phyloP scores from a whole-genome alignment of 2,797 vertebrate genomes.

The Echeneis naucrates region DNA sequence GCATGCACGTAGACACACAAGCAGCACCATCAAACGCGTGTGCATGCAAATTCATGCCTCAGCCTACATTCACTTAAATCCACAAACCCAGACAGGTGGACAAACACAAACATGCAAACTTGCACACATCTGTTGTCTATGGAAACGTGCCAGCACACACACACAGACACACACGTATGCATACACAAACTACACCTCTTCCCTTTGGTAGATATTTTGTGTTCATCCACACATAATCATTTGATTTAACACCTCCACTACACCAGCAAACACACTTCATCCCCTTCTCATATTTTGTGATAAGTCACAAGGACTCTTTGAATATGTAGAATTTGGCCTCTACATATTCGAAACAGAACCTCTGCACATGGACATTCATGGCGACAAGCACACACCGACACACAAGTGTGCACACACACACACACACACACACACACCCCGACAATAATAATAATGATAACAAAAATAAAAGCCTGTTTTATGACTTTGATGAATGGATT shows the following conservation, averaged over 20 bases:
- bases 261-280: background rate
- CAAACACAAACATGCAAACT: slow-evolving; percentile 31
- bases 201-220: slow-evolving; percentile 9
- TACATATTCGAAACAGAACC: slow-evolving; percentile 40
- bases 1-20: slow-evolving; percentile 19
- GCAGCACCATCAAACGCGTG: slow-evolving; percentile 12
- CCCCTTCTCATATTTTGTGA: slow-evolving; percentile 3
- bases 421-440: slow-evolving; percentile 41
- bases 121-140: slow-evolving; percentile 32
- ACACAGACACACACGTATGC: slow-evolving; percentile 1
- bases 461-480: slow-evolving; percentile 62
- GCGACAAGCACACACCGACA: slow-evolving; percentile 36
- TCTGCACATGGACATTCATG: slow-evolving; percentile 32
- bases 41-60: slow-evolving; percentile 26
- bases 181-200: slow-evolving; percentile 23
- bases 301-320: slow-evolving; percentile 26
- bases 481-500: slow-evolving; percentile 87
- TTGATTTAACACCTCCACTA: slow-evolving; percentile 14
- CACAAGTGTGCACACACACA: slow-evolving; percentile 29
- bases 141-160: slow-evolving; percentile 31
- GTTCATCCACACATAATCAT: slow-evolving; percentile 16
- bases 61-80: slow-evolving; percentile 26
- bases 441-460: too few relatives aligned
- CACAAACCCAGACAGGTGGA: slow-evolving; percentile 48
- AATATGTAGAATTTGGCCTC: slow-evolving; percentile 7